Evolutionary conservation across 2,797 vertebrate species (phyloP), one percentile per base, ranked within the genome.

Genomic region (Sardinella longiceps): DNA sequence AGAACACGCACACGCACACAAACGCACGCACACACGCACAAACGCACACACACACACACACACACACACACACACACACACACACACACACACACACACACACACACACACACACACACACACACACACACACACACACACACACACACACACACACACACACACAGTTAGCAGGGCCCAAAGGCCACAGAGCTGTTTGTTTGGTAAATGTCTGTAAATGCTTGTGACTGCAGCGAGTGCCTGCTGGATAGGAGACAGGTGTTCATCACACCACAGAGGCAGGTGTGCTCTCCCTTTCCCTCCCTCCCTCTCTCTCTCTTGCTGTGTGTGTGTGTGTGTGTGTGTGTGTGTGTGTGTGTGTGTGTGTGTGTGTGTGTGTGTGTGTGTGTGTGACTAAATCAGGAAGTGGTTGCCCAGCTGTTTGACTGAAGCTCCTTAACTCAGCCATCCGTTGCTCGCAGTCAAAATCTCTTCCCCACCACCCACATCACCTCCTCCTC

Each of bases 251-350:
- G 25, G 28, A 63, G 58, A 63, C 58, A 63, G 84, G 58, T 63
- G 58, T 28, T 63, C 58, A 63, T 30, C 25, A 63, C 25, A 30
- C 9, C 58, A 63, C 28, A 30, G 25, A 3, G 10, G 58, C 58
- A 63, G 58, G 25, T 63, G 58, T 63, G 25, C 58, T 28, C 9
- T 11, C 58, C 28, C 58, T 56, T 18, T 23, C 80, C 30, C 25
- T 11, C 9, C 10, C 58, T 28, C 58, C 23, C 51, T 53, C 58
- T 28, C 58, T 56, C 51, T 53, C 80, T 43, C 80, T 37, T 88
- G 88, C 81, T 60, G 86, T 10, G 20, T 84, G 77, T 81, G 80
- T 37, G 66, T 30, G 70, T 77, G 84, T 77, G 53, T 48, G 87
- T 58, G 56, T 58, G 56, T 60, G 58, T 58, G 56, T 58, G 56